Percentiles rank a stretch among this genome's conserved stretches.
Evolutionary conservation across 2,113 vertebrate genomes (phyloP).

Genomic region (Pterocles gutturalis): DNA sequence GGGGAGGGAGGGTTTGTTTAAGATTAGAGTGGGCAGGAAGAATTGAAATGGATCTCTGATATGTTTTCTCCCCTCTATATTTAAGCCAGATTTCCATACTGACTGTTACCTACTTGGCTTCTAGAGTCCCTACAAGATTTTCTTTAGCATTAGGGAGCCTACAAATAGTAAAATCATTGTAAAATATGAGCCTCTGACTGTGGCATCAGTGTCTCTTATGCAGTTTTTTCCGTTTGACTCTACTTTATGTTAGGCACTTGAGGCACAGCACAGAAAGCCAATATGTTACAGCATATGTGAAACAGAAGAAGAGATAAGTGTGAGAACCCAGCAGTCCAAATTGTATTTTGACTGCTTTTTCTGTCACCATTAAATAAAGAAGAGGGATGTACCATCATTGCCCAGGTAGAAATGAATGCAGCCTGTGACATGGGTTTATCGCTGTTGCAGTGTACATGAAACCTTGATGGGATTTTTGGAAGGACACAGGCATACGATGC

Average conservation of each 20-base stretch:
- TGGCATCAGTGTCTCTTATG: not conserved
- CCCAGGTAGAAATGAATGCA: not conserved
- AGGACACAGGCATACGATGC: not conserved
- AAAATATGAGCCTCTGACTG: not conserved
- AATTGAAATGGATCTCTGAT: not conserved
- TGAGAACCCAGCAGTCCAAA: not conserved
- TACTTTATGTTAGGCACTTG: not conserved
- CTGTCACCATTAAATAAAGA: not conserved
- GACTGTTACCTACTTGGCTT: not conserved
- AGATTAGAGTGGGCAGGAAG: not conserved
- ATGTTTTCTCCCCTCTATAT: not conserved
- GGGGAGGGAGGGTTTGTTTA: accelerated
- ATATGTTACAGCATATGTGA: not conserved
- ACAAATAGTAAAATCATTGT: not conserved
- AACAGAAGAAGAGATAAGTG: not conserved
- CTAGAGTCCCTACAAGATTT: not conserved
- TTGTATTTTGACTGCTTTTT: not conserved
- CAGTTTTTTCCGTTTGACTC: not conserved
- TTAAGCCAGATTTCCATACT: not conserved
- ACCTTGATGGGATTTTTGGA: not conserved
- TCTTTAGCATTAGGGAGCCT: not conserved
- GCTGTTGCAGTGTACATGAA: not conserved
- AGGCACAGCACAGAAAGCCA: not conserved
- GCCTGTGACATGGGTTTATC: not conserved
- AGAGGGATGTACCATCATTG: not conserved